Base-by-base conservation (phyloP, 2,888 invertebrate species). In the Apotomis capreana region DNA sequence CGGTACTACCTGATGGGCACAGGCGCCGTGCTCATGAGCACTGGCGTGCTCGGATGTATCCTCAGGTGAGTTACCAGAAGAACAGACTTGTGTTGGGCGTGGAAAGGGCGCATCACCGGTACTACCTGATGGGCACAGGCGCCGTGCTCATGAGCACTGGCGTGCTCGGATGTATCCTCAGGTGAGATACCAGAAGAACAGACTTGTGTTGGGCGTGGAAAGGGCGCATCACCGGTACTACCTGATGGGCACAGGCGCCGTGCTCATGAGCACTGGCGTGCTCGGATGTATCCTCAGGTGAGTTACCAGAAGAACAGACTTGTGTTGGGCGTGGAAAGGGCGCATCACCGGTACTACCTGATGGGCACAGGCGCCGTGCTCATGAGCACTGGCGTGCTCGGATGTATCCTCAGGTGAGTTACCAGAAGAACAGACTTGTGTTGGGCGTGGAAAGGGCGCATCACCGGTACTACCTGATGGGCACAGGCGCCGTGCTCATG, bases 271-370 rank as follows among this genome's bases (percentile, higher is more conserved):
- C 3, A 86, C 95, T 9, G 96, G 96, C 3, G 90, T 96, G 4
- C 83, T 95, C 3, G 94, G 96, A 76, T 95, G 95, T 65, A 94
- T 95, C 2, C 90, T 96, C 44, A 94, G 96, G 89, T 95, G 93
- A 78, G 74, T 46, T 8, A 40, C 52, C 10, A 37, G 26, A 15
- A 0, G 9, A 13, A 10, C 49, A 40, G 0, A 49, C 49, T 8
- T 49, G 10, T 49, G 44, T 44, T 26, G 26, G 26, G 26, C 40
- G 40, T 40, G 40, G 40, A 40, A 6, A 40, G 40, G 5, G 6
- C 96, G 0, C 96, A 96, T 82, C 96, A 96, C 83, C 95, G 96
- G 70, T 96, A 95, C 85, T 94, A 95, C 77, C 93, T 96, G 78
- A 94, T 96, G 88, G 95, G 95, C 9, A 94, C 95, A 0, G 96